Conservation (phyloP, 2,888 invertebrate species). For the Dyspetes luteomarginatus region DNA sequence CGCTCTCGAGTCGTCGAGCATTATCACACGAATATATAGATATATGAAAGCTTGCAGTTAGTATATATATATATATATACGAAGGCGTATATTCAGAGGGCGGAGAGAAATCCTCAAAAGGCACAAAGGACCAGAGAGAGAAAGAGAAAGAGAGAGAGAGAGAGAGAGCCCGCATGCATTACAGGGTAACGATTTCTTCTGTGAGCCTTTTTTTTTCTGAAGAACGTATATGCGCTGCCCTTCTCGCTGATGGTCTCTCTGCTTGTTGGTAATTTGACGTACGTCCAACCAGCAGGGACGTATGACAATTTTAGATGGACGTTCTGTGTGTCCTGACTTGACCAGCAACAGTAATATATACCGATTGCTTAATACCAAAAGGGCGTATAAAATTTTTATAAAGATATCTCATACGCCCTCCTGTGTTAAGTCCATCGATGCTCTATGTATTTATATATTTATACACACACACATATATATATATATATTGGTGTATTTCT, state of each 20-base stretch:
- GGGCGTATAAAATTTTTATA: no score
- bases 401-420: no score
- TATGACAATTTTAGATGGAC: constrained; percentile 32
- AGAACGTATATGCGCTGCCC: constrained; percentile 39
- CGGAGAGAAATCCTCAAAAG: constrained; percentile 78
- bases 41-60: constrained; percentile 13
- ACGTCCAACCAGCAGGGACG: constrained; percentile 41
- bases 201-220: constrained; percentile 46
- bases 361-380: background rate
- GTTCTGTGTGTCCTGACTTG: constrained; percentile 7
- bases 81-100: constrained; percentile 57
- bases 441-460: background rate
- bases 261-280: constrained; percentile 65
- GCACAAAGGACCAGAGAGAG: constrained; percentile 77
- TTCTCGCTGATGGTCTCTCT: constrained; percentile 42
- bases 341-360: background rate
- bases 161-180: constrained; percentile 75
- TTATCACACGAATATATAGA: constrained; percentile 44
- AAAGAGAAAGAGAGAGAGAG: background rate
- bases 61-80: no score
- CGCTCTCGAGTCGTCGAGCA: constrained; percentile 45
- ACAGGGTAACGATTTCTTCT: constrained; percentile 78
- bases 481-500: background rate
- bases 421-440: background rate
- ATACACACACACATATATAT: background rate